Evolutionary conservation across 2,113 vertebrate species (phyloP), one percentile per base, ranked within the genome.

Genomic region (Leucosticte australis): DNA sequence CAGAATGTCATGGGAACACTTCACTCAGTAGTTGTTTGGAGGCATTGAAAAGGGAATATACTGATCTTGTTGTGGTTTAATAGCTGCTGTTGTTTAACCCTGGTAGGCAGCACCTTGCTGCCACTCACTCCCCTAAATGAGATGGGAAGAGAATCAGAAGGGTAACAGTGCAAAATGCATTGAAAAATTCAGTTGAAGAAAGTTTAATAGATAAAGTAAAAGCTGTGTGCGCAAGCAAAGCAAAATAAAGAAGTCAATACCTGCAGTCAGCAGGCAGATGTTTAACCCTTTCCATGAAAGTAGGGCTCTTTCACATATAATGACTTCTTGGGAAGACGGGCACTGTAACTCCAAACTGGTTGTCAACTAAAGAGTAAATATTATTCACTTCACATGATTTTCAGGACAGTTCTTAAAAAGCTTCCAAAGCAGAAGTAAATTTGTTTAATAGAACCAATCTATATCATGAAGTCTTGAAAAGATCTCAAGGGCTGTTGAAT

Each of bases 331-430:
- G 42, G 23, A 90, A 67, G 37, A 47, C 46, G 42, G 41, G 24
- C 0, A 3, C 20, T 11, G 1, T 42, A 12, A 42, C 37, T 81
- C 30, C 2, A 3, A 80, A 47, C 2, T 0, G 0, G 22, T 24
- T 87, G 39, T 69, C 47, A 89, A 2, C 30, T 33, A 16, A 50
- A 53, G 37, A 57, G 26, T 75, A 76, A 77, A 49, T 76, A 44
- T 64, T 77, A 35, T 30, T 81, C 33, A 44, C 41, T 91, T 65
- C 8, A 27, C 70, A n/a, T 69, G 4, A 56, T 69, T 89, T 91
- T 84, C 55, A 62, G 49, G n/a, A 41, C 14, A 41, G 15, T 67
- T 82, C 39, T 39, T 80, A 44, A 69, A 60, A 83, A 74, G 55
- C 64, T 90, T 90, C 39, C 80, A 47, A 81, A 84, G 60, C 41